phyloP scores from a whole-genome alignment of 2,797 vertebrate species.

The Kryptolebias ocellatus region DNA sequence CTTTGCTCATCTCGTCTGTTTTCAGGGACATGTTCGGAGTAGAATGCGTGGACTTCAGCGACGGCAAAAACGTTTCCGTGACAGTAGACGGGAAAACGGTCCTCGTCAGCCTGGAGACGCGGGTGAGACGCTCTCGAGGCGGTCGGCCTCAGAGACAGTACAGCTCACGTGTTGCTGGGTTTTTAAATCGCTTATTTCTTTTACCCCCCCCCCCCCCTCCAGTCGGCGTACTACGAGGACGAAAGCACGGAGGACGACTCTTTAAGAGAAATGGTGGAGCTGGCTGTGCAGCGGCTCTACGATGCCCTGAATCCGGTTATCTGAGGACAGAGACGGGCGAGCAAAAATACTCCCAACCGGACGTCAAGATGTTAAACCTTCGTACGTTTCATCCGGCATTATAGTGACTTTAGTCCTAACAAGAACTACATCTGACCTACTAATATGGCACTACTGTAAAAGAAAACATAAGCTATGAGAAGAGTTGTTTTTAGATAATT shows the following conservation, averaged over 20 bases:
- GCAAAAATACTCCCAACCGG: background rate
- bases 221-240: constrained; percentile 88
- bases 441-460: background rate
- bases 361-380: background rate
- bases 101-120: constrained; percentile 79
- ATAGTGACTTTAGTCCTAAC: background rate
- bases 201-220: background rate
- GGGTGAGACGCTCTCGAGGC: constrained; percentile 55
- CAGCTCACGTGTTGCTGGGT: background rate
- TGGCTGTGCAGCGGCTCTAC: constrained; percentile 90
- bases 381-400: background rate
- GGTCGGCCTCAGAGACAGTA: background rate
- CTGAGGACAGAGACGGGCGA: constrained; percentile 37
- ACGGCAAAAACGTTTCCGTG: constrained; percentile 81
- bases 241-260: constrained; percentile 89
- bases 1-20: background rate
- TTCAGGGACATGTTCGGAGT: constrained; percentile 93
- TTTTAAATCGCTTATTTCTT: background rate
- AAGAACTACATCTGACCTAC: background rate
- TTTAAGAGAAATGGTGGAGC: constrained; percentile 91
- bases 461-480: constrained; percentile 21
- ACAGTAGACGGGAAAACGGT: constrained; percentile 89
- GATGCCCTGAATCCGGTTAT: constrained; percentile 87
- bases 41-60: constrained; percentile 86
- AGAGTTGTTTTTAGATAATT: background rate